phyloP scores from a whole-genome alignment of 2,113 vertebrate genomes.

The Girardinichthys multiradiatus region DNA sequence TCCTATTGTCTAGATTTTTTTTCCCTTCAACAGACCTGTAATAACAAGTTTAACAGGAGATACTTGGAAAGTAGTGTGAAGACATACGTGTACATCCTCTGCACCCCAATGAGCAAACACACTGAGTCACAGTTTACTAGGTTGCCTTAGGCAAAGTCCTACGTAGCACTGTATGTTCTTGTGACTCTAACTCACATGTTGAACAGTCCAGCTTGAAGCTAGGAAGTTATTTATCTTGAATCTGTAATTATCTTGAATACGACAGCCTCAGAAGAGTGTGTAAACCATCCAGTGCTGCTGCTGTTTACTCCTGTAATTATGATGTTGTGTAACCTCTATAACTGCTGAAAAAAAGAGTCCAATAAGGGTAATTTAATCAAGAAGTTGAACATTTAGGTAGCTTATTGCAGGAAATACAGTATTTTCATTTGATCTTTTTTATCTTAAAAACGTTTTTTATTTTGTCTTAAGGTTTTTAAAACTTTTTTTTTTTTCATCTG shows the following conservation, averaged over 20 bases:
- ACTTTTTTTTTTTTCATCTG: too few relatives aligned
- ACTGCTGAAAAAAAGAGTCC: neutral
- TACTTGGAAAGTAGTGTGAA: conserved; percentile 16
- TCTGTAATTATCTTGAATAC: neutral
- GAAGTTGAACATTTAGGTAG: neutral
- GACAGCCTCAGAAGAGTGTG: neutral
- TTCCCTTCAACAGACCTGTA: neutral
- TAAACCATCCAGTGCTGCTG: neutral
- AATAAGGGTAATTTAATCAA: neutral
- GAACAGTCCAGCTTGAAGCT: conserved; percentile 2
- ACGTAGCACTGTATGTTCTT: neutral
- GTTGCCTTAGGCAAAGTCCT: conserved; percentile 42
- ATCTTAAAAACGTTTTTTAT: too few relatives aligned
- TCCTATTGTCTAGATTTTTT: conserved; percentile 24
- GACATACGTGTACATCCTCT: conserved; percentile 22
- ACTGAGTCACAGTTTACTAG: conserved; percentile 46
- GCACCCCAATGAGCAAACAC: conserved; percentile 16
- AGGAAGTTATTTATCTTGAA: neutral
- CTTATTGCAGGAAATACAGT: too few relatives aligned
- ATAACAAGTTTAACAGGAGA: conserved; percentile 42
- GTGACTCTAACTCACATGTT: conserved; percentile 31
- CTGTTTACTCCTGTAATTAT: neutral
- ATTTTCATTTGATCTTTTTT: neutral
- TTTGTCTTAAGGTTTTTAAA: too few relatives aligned
- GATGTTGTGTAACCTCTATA: neutral